phyloP scores from a whole-genome alignment of 1,140 invertebrate genomes.

The Drosophila malerkotliana region DNA sequence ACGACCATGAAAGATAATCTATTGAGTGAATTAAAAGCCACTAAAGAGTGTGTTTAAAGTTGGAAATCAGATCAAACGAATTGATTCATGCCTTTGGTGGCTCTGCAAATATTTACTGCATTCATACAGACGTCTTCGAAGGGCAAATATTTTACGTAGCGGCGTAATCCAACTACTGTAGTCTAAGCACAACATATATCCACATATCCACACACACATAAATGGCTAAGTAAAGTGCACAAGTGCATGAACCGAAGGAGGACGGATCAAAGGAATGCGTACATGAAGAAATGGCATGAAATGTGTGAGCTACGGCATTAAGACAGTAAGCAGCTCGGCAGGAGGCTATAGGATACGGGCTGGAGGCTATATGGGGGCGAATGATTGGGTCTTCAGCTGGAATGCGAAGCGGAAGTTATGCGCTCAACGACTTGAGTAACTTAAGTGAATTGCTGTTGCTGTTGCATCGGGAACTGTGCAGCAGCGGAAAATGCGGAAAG shows the following conservation, averaged over 20 bases:
- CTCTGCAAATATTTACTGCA: constrained; percentile 37
- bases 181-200: constrained; percentile 33
- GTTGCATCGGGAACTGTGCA: constrained; percentile 29
- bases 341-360: neutral
- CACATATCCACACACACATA: constrained; percentile 7
- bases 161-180: constrained; percentile 34
- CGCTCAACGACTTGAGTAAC: constrained; percentile 78
- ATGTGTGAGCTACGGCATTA: constrained; percentile 75
- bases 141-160: constrained; percentile 14
- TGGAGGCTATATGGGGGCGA: neutral
- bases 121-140: constrained; percentile 36
- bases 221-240: constrained; percentile 50
- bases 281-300: constrained; percentile 53
- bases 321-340: constrained; percentile 57
- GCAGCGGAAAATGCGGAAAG: constrained; percentile 61
- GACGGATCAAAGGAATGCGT: constrained; percentile 52
- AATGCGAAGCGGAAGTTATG: constrained; percentile 70
- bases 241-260: constrained; percentile 43
- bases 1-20: constrained; percentile 38
- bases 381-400: constrained; percentile 9
- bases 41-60: neutral
- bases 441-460: constrained; percentile 68
- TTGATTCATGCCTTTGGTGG: constrained; percentile 14
- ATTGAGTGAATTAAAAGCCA: neutral
- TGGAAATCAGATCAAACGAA: constrained; percentile 11